Evolutionary conservation across 2,797 vertebrate genomes (phyloP), one percentile per base, ranked within the genome.

Genomic region (Merluccius polli): DNA sequence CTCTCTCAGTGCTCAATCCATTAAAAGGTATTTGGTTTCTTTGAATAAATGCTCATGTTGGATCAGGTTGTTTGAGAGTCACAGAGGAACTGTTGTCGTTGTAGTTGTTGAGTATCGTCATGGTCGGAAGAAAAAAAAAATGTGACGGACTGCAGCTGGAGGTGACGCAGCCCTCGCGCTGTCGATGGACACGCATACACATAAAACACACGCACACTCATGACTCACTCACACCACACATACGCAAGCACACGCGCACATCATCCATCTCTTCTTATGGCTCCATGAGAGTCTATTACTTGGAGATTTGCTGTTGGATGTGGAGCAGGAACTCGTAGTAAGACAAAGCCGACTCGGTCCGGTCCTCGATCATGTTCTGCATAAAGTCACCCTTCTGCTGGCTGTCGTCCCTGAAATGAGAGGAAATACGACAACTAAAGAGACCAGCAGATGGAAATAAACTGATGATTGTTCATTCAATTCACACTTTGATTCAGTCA

Each of bases 291-390:
- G 73, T 36, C n/a, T 81, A 38, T 95, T 95, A 98, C 92, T 98
- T 99, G 94, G 95, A 96, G 87, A 98, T 94, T 93, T 99, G 97
- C 90, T 98, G 97, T 79, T 99, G 97, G 87, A 99, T 86, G 88
- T 99, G 98, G 75, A 99, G 95, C 72, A 99, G 94, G 88, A 98
- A 98, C 91, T 99, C 98, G 73, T 99, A 99, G 86, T 99, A 99
- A 0, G 98, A 98, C 90, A 99, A 91, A 68, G 97, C 97, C 33
- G 98, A 99, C 91, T 98, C 98, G 68, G 97, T 99, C 83, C 97
- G 93, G 92, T 99, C 98, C 93, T 99, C 98, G 68, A 99, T 95
- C 97, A 99, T 95, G 89, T 94, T 95, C 92, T 98, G 98, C 89
- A 99, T 94, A 87, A 99, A 97, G 86, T 83, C 92, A 80, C 94